These are phyloP conservation scores for Tolypeutes matacus DNA, from an alignment of 2,797 vertebrate species.

Conservation along the genomic window DNA sequence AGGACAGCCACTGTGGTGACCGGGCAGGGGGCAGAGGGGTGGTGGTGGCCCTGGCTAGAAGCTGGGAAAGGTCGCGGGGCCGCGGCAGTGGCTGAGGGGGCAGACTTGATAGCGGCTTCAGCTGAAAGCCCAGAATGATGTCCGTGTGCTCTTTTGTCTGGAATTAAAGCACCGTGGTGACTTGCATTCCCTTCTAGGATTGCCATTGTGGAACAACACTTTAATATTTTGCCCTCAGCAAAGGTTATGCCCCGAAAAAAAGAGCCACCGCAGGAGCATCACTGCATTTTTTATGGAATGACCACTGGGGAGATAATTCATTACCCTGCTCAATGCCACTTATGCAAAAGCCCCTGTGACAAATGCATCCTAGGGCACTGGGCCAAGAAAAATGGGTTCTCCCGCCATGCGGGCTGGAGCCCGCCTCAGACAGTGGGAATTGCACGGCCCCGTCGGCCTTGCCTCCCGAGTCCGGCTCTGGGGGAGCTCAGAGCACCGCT, in stretches of 20 bases:
- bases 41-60: not conserved
- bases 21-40: not conserved
- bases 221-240: not conserved
- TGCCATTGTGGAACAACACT: not conserved
- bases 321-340: constrained; percentile 59
- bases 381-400: constrained; percentile 62
- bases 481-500: too few relatives aligned
- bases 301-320: constrained; percentile 42
- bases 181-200: not conserved
- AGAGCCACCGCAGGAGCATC: not conserved
- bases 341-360: constrained; percentile 56
- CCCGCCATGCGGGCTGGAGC: not conserved
- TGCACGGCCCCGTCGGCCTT: rapidly evolving
- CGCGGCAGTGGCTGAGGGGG: rapidly evolving
- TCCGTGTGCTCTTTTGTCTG: not conserved
- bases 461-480: rapidly evolving
- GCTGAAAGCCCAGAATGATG: not conserved
- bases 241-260: not conserved
- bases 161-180: rapidly evolving
- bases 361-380: constrained; percentile 42
- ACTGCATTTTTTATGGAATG: not conserved
- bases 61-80: not conserved
- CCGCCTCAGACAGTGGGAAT: not conserved
- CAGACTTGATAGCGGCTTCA: not conserved
- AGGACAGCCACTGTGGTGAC: not conserved